These are phyloP conservation scores for Furcifer pardalis DNA, from an alignment of 2,797 vertebrate genomes.

Conservation along the genomic window DNA sequence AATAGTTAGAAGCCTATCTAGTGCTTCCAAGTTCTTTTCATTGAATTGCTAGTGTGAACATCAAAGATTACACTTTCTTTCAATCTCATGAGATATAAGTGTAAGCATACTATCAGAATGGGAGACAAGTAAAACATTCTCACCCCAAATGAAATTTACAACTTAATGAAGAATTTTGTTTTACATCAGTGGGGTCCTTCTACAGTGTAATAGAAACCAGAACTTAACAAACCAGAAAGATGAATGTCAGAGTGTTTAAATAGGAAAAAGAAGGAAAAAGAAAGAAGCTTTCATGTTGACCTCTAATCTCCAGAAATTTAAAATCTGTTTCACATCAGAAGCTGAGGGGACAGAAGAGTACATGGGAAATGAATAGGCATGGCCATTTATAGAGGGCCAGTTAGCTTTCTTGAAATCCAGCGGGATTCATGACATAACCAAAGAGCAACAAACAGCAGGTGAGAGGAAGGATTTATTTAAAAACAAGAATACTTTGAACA, in stretches of 20 bases:
- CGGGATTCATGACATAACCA: conserved; percentile 83
- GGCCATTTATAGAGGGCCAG: conserved; percentile 49
- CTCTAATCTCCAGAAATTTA: conserved; percentile 77
- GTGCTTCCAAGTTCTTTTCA: conserved; percentile 26
- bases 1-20: conserved; percentile 24
- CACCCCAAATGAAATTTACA: conserved; percentile 40
- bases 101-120: conserved; percentile 29
- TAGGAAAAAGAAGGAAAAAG: conserved; percentile 12
- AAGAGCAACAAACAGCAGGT: conserved; percentile 89
- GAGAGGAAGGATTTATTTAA: conserved; percentile 73
- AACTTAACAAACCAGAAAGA: conserved; percentile 64
- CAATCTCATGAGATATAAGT: conserved; percentile 6
- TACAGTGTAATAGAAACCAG: conserved; percentile 77
- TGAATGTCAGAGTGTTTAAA: conserved; percentile 65
- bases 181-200: conserved; percentile 54
- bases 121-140: conserved; percentile 41
- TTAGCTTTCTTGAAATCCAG: conserved; percentile 65
- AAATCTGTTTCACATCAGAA: conserved; percentile 82
- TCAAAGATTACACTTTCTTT: conserved; percentile 13
- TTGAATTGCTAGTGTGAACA: neutral
- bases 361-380: conserved; percentile 71
- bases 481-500: conserved; percentile 84
- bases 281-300: conserved; percentile 82
- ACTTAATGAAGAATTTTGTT: conserved; percentile 55
- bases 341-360: conserved; percentile 69